A percentile compares a stretch with the other conserved stretches of the same genome.
These are phyloP conservation scores for Lanistes nyassanus DNA, from an alignment of 1,140 invertebrate genomes.

Conservation along the genomic window DNA sequence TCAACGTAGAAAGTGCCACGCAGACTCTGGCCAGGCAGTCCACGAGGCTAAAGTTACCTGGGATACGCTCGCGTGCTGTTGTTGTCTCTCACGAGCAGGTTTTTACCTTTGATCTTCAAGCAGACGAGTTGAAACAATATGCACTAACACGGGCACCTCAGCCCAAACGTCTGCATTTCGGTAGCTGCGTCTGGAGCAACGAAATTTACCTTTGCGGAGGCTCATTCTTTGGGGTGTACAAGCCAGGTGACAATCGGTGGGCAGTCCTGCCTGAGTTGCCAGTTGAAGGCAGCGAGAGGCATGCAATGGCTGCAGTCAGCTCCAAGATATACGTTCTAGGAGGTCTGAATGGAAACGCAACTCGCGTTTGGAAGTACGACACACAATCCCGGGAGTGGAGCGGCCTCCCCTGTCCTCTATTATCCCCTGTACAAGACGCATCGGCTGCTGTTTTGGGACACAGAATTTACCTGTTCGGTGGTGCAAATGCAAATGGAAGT, in stretches of 20 bases:
- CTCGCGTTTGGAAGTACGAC: not conserved
- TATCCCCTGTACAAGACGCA: not conserved
- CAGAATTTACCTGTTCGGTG: not conserved
- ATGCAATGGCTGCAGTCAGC: not conserved
- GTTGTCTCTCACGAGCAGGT: not conserved
- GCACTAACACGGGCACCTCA: not conserved
- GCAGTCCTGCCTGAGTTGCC: not conserved
- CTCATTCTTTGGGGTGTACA: not conserved
- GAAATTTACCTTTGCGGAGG: not conserved
- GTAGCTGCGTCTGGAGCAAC: not conserved
- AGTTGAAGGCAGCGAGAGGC: not conserved
- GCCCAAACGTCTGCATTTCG: not conserved
- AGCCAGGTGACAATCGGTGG: conserved; percentile 4
- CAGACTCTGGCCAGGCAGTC: not conserved
- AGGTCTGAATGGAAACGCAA: not conserved
- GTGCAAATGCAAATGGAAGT: not conserved
- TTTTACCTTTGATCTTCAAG: not conserved
- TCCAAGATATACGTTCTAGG: not conserved
- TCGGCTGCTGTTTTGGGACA: not conserved
- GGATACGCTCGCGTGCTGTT: not conserved
- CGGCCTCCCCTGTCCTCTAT: not conserved
- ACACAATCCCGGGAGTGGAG: not conserved
- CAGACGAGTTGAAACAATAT: not conserved
- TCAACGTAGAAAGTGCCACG: not conserved
- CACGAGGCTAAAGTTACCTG: not conserved